Evolutionary conservation across 2,113 vertebrate species (phyloP).

Genomic region (Neopipo cinnamomea): DNA sequence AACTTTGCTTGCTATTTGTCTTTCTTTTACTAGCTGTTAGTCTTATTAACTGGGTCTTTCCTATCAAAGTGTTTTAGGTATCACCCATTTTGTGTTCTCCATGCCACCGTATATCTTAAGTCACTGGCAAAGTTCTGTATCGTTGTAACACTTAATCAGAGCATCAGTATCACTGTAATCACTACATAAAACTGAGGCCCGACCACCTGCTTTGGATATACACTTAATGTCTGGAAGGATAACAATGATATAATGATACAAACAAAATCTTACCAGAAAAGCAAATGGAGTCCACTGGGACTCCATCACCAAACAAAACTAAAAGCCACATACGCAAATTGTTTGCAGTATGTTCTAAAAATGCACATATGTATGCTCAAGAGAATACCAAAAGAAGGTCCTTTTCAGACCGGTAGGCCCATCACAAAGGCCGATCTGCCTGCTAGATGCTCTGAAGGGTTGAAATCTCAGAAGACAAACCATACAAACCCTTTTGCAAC

Average conservation of each 20-base stretch:
- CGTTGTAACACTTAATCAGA: not conserved
- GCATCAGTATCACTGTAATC: not conserved
- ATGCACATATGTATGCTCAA: rapidly evolving
- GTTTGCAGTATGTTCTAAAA: not conserved
- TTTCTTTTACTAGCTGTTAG: not conserved
- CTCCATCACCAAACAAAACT: not conserved
- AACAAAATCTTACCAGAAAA: not conserved
- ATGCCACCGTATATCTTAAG: not conserved
- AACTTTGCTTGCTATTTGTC: not conserved
- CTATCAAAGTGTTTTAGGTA: not conserved
- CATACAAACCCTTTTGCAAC: not conserved
- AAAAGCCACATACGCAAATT: not conserved
- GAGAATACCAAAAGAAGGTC: not conserved
- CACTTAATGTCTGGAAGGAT: not conserved
- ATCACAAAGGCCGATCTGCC: not conserved
- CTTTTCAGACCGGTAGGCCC: not conserved
- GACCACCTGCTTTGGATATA: not conserved
- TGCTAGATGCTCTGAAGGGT: not conserved
- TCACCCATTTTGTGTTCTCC: not conserved
- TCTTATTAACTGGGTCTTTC: not conserved
- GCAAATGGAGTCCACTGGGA: not conserved
- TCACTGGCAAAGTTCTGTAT: not conserved
- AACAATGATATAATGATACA: not conserved
- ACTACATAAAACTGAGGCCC: not conserved
- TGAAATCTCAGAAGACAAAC: not conserved